phyloP scores from a whole-genome alignment of 2,113 vertebrate species.

The Tenrec ecaudatus region DNA sequence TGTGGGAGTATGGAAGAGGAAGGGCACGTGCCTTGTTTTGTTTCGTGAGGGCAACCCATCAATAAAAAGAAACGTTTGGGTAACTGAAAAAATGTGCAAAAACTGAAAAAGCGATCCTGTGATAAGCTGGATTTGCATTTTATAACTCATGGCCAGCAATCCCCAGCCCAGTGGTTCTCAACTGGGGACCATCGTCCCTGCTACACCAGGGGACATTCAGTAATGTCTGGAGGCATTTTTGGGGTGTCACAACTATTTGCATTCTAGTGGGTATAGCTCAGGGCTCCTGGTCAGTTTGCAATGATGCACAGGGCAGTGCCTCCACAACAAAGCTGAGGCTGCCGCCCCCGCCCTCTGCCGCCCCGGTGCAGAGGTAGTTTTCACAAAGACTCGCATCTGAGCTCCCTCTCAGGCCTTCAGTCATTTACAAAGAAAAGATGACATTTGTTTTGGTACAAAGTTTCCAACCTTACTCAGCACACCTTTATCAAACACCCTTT shows the following conservation, averaged over 20 bases:
- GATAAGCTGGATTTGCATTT: not conserved
- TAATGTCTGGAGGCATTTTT: not conserved
- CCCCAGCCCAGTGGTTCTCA: not conserved
- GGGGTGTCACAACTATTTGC: not conserved
- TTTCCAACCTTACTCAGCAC: not conserved
- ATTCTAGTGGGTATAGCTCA: not conserved
- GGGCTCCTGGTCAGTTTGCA: not conserved
- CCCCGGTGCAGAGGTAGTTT: not conserved
- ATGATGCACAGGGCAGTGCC: not conserved
- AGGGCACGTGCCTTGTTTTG: not conserved
- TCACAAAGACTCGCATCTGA: not conserved
- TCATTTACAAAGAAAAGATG: conserved; percentile 19
- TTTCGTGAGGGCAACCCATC: not conserved
- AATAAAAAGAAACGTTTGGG: not conserved
- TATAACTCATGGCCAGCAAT: not conserved
- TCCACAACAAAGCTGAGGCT: conserved; percentile 1
- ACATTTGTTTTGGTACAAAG: not conserved
- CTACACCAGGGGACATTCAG: not conserved
- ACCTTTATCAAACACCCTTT: conserved; percentile 30
- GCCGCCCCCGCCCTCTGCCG: not conserved
- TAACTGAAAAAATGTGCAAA: not conserved
- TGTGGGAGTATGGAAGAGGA: not conserved
- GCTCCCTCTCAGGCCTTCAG: not conserved
- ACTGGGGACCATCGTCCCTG: not conserved
- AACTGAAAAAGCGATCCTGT: not conserved